Conservation (phyloP, 2,888 invertebrate species). For the Cephus spinipes region DNA sequence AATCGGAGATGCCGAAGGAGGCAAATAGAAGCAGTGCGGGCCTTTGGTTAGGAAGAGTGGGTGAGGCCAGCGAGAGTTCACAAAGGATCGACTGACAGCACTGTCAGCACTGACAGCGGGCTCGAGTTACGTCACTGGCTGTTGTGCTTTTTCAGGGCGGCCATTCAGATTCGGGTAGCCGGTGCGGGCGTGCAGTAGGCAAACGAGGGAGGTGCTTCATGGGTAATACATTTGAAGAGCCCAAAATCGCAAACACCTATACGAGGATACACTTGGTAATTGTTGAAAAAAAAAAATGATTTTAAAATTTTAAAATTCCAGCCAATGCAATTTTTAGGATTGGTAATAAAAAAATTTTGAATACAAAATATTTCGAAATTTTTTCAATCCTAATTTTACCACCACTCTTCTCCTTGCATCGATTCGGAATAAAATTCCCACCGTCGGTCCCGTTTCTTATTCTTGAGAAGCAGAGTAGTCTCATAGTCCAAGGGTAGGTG, state of each 20-base stretch:
- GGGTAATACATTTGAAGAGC: conserved; percentile 8
- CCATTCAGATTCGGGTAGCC: conserved; percentile 32
- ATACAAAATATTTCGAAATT: neutral
- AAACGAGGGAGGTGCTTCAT: conserved; percentile 15
- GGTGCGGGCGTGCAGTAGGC: conserved; percentile 18
- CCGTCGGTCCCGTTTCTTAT: conserved; percentile 16
- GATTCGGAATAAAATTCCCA: conserved; percentile 35
- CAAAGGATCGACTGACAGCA: conserved; percentile 57
- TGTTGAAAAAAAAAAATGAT: neutral
- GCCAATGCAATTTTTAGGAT: neutral
- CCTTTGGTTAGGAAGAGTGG: conserved; percentile 40
- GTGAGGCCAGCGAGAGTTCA: conserved; percentile 52
- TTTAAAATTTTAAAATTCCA: neutral
- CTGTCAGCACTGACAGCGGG: conserved; percentile 56
- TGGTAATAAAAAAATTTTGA: neutral
- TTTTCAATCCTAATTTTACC: neutral
- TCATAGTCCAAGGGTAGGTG: conserved; percentile 36
- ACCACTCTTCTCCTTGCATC: neutral
- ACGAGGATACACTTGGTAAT: neutral
- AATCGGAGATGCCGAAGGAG: conserved; percentile 49
- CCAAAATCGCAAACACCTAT: conserved; percentile 6
- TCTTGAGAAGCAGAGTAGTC: conserved; percentile 26
- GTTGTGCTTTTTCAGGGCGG: conserved; percentile 54
- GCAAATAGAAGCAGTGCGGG: conserved; percentile 44
- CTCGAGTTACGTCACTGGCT: conserved; percentile 62